Conservation (phyloP, 2,113 vertebrate species). For the Sisor rabdophorus region DNA sequence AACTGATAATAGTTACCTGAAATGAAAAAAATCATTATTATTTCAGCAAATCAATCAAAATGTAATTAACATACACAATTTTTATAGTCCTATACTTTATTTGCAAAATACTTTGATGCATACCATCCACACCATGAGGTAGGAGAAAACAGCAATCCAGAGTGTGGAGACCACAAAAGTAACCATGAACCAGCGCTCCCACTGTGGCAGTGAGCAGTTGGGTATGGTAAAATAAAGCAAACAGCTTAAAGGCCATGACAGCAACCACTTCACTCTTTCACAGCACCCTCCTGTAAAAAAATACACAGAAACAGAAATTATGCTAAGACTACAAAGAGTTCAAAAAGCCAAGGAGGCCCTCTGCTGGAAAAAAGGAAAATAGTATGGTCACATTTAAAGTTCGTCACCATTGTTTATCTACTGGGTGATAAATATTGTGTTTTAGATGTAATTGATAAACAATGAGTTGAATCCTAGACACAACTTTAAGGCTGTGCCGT, state of each 20-base stretch:
- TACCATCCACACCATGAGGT: slow-evolving; percentile 84
- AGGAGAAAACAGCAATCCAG: slow-evolving; percentile 78
- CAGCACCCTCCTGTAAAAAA: slow-evolving; percentile 59
- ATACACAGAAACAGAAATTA: not conserved
- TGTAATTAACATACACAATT: not conserved
- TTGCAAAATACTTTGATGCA: slow-evolving; percentile 14
- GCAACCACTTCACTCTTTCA: slow-evolving; percentile 63
- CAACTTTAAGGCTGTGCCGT: too few species aligned
- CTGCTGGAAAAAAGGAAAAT: slow-evolving; percentile 3
- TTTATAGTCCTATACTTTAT: not conserved
- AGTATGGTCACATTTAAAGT: not conserved
- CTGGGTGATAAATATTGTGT: too few species aligned
- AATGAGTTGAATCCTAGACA: too few species aligned
- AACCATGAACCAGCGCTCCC: slow-evolving; percentile 74
- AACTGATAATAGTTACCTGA: slow-evolving; percentile 76
- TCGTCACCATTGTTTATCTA: not conserved
- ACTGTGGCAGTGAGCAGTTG: slow-evolving; percentile 64
- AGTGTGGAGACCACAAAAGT: slow-evolving; percentile 73
- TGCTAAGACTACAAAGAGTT: not conserved
- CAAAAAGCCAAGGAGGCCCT: not conserved
- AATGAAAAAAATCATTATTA: not conserved
- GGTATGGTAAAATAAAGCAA: slow-evolving; percentile 72
- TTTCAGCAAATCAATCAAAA: not conserved
- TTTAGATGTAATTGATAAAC: too few species aligned
- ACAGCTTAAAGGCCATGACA: slow-evolving; percentile 69